phyloP scores from a whole-genome alignment of 2,113 vertebrate species.

The Miniopterus natalensis region DNA sequence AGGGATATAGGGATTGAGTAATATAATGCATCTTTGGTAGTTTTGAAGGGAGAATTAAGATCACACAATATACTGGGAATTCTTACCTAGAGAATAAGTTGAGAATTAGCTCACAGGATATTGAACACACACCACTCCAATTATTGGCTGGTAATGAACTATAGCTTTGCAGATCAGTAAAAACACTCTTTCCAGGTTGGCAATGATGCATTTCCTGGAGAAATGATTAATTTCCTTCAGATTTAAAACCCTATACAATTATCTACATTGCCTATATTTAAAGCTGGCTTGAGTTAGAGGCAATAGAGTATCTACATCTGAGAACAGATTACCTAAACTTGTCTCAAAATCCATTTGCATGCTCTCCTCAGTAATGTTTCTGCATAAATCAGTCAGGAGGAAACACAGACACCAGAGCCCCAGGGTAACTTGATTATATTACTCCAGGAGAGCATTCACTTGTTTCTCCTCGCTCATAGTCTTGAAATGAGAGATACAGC shows the following conservation, averaged over 20 bases:
- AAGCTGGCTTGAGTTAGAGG: neutral
- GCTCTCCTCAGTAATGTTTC: neutral
- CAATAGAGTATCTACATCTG: neutral
- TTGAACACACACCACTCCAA: neutral
- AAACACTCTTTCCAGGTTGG: neutral
- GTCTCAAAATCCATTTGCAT: neutral
- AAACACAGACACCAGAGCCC: neutral
- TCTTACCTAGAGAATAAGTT: neutral
- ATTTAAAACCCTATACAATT: neutral
- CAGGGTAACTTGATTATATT: neutral
- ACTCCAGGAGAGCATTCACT: neutral
- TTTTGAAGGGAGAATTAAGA: neutral
- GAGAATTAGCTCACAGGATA: neutral
- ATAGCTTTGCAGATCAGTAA: neutral
- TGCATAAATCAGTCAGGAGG: neutral
- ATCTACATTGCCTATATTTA: neutral
- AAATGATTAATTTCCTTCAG: constrained; percentile 11
- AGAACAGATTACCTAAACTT: neutral
- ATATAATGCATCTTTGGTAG: neutral
- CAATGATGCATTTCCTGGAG: neutral
- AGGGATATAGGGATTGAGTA: neutral
- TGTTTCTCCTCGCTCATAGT: neutral
- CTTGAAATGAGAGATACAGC: neutral
- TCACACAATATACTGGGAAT: neutral
- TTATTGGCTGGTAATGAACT: neutral